phyloP scores from a whole-genome alignment of 2,113 vertebrate genomes.

The Ceyx cyanopectus region DNA sequence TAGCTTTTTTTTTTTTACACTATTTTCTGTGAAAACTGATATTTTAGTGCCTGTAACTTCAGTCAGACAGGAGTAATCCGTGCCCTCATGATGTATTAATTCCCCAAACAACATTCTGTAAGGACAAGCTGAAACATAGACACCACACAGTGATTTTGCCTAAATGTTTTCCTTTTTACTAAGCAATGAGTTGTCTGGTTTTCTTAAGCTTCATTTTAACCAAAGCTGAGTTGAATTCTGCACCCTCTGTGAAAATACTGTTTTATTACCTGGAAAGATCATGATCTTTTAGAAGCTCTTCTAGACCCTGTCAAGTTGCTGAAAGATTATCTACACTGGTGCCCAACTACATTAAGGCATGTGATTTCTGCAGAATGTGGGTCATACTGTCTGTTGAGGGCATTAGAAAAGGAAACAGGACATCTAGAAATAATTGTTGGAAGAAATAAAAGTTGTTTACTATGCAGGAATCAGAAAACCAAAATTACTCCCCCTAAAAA shows the following conservation, averaged over 20 bases:
- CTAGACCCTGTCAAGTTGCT: background rate
- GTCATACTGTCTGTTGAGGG: background rate
- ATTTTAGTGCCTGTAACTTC: conserved; percentile 12
- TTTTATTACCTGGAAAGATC: background rate
- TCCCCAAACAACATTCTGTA: background rate
- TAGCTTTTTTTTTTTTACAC: background rate
- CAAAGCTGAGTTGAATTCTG: background rate
- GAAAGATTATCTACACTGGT: background rate
- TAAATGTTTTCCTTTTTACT: background rate
- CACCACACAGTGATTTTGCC: background rate
- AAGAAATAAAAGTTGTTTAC: background rate
- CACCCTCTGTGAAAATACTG: background rate
- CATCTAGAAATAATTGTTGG: background rate
- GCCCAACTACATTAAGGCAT: background rate
- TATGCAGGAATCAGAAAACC: background rate
- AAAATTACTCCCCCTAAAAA: fast-evolving
- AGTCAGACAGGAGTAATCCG: background rate
- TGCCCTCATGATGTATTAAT: background rate
- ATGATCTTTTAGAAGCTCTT: background rate
- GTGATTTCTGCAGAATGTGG: background rate
- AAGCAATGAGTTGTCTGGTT: background rate
- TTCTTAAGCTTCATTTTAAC: background rate
- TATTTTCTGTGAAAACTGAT: conserved; percentile 19
- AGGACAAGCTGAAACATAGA: conserved; percentile 14
- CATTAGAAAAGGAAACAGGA: background rate